A percentile compares a stretch with the other conserved stretches of the same genome.
Evolutionary conservation across 1,140 invertebrate species (phyloP).

Genomic region (Aphis gossypii): DNA sequence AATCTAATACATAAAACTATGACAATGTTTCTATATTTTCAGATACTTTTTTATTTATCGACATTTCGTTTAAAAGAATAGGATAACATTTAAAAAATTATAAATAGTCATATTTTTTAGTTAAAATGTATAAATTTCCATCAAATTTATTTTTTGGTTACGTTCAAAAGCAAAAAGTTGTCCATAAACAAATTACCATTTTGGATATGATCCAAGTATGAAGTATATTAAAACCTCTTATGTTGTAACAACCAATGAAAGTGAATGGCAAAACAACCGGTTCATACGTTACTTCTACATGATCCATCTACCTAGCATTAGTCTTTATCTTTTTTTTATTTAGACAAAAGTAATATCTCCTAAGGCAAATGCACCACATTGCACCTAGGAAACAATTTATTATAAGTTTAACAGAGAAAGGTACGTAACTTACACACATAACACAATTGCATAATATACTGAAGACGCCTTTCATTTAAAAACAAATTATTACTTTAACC

Average conservation of each 20-base stretch:
- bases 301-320: not conserved
- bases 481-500: not conserved
- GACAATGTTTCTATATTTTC: not conserved
- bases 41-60: not conserved
- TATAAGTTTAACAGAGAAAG: conserved; percentile 22
- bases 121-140: not conserved
- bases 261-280: conserved; percentile 56
- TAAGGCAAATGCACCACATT: conserved; percentile 35
- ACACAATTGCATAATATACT: not conserved
- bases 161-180: conserved; percentile 26
- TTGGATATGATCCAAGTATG: conserved; percentile 37
- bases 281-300: not conserved
- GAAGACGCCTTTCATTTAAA: not conserved
- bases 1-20: not conserved
- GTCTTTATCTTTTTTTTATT: conserved; percentile 11
- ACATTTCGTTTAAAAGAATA: not conserved
- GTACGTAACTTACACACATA: not conserved
- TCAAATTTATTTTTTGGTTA: not conserved
- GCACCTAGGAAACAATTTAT: not conserved
- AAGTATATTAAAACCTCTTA: conserved; percentile 27
- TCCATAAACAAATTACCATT: not conserved
- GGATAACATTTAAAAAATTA: not conserved
- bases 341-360: not conserved
- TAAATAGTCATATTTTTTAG: not conserved
- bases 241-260: conserved; percentile 45